Evolutionary conservation across 2,797 vertebrate species (phyloP), one percentile per base, ranked within the genome.

Genomic region (Tamandua tetradactyla): DNA sequence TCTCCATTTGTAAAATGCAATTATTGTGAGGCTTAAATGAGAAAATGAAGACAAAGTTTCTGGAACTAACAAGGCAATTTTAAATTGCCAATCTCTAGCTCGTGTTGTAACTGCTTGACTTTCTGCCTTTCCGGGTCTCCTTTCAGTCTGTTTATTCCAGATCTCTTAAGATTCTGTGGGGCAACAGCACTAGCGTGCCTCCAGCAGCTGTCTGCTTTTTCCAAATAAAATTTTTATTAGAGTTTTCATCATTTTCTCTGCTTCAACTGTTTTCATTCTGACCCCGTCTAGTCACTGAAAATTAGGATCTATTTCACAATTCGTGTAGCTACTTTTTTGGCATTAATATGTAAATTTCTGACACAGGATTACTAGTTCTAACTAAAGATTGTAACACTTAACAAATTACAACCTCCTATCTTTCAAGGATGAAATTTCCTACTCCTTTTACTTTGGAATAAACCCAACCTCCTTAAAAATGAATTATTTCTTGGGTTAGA

Each of bases 91-190:
- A 3, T 37, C 61, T 89, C 66, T 81, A 81, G 62, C 86, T 66
- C 23, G 22, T 15, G n/a, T 87, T 92, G 91, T 25, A 92, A 40
- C 27, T 47, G 7, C 44, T 89, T 62, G 44, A 83, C 61, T 61
- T 81, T 94, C 37, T 64, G 55, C 10, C 42, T 91, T 87, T 78
- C 14, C 20, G 27, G n/a, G 5, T 92, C 80, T 87, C 61, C 44
- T 96, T 87, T 74, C 78, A 68, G 32, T 91, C 59, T 94, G 52
- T 94, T 93, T 96, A 84, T 69, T 78, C 27, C n/a, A 89, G 35
- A 84, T 91, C 47, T 89, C 55, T 66, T 57, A 62, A 78, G 61
- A 91, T 18, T 93, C 14, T 49, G 20, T 10, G 35, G 35, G n/a
- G 52, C 52, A 55, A 35, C 30, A 87, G 35, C 17, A 78, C 64